phyloP scores from a whole-genome alignment of 2,113 vertebrate genomes.

The Carettochelys insculpta region DNA sequence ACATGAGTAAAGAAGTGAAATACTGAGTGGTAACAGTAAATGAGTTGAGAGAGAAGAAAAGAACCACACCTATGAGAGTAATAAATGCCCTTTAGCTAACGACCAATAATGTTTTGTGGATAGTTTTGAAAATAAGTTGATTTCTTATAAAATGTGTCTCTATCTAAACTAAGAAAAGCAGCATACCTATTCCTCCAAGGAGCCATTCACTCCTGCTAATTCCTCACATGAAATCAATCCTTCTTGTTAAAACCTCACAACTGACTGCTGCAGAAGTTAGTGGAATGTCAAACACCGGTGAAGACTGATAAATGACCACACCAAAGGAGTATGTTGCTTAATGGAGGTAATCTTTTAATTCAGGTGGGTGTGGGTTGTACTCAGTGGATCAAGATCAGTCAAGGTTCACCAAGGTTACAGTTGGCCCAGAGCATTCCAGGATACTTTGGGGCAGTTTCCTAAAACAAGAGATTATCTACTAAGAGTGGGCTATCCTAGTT shows the following conservation, averaged over 20 bases:
- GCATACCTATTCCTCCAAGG: background rate
- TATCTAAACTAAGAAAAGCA: background rate
- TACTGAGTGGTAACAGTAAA: background rate
- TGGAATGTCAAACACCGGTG: background rate
- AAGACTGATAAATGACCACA: background rate
- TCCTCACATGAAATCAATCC: background rate
- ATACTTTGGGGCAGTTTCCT: background rate
- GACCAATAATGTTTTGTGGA: background rate
- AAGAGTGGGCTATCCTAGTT: background rate
- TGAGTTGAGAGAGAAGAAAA: background rate
- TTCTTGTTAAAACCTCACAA: background rate
- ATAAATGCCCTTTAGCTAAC: background rate
- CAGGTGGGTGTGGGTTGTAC: rapidly evolving
- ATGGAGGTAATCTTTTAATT: background rate
- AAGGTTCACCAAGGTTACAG: background rate
- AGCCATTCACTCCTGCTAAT: rapidly evolving
- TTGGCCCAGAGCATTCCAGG: background rate
- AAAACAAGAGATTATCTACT: background rate
- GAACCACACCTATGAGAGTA: background rate
- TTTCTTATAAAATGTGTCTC: background rate
- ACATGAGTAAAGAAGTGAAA: background rate
- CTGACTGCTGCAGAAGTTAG: background rate
- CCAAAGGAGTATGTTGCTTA: background rate
- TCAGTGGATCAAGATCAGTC: background rate
- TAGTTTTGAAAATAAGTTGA: background rate